These are phyloP conservation scores for Drosophila falleni DNA, from an alignment of 2,888 invertebrate species.

Conservation along the genomic window DNA sequence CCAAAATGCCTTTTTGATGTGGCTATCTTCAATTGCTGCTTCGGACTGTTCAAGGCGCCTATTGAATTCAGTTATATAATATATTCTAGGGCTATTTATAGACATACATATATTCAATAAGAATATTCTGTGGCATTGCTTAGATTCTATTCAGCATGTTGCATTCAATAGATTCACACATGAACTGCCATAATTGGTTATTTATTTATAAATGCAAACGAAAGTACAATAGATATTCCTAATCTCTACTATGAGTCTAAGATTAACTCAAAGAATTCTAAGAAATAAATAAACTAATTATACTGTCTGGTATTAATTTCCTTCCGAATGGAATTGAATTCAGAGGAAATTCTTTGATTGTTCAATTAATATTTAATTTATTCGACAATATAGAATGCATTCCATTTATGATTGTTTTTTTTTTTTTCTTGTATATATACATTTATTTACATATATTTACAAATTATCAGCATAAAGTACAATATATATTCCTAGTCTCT, in stretches of 20 bases:
- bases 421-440: too few relatives aligned
- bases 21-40: slow-evolving; percentile 13
- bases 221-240: background rate
- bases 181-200: slow-evolving; percentile 17
- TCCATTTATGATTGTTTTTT: too few relatives aligned
- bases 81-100: slow-evolving; percentile 19
- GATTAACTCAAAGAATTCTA: background rate
- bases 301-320: background rate
- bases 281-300: background rate
- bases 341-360: too few relatives aligned
- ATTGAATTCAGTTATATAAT: slow-evolving; percentile 3
- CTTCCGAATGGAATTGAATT: too few relatives aligned
- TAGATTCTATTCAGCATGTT: background rate
- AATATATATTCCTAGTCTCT: too few relatives aligned
- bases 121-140: slow-evolving; percentile 11
- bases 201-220: background rate
- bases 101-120: slow-evolving; percentile 8
- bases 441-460: too few relatives aligned
- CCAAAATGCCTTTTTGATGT: slow-evolving; percentile 53
- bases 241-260: background rate
- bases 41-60: background rate
- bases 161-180: slow-evolving; percentile 19
- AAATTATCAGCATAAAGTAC: too few relatives aligned
- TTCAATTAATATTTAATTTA: too few relatives aligned
- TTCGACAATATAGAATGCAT: too few relatives aligned